Base-by-base conservation (phyloP, 2,888 invertebrate genomes). In the Drosophila borealis region DNA sequence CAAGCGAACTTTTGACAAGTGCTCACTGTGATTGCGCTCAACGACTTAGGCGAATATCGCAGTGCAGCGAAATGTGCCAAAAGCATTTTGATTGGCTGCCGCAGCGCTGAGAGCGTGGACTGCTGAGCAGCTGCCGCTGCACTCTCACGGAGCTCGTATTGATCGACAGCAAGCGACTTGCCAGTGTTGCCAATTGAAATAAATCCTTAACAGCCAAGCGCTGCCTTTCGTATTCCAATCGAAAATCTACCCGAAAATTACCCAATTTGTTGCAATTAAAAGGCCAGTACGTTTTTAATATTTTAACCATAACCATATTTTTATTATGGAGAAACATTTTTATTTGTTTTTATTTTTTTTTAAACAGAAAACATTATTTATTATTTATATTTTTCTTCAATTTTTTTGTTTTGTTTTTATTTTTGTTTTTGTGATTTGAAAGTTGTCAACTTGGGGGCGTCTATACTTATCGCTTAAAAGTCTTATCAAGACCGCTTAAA, bases 401-500 rank as follows among this genome's bases (percentile, higher is more conserved):
- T 70, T 37, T 56, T 54, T 49, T 54, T 53, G 56, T 61, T 45
- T 57, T 51, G 45, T 42, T 44, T 50, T 63, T 69, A 49, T 34
- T 41, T 62, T 65, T 53, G 41, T 67, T 68, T 70, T 60, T 67
- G 57, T 81, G 75, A 88, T 74, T 88, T 84, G 68, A 79, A 79
- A 82, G 59, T 81, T 75, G 77, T 80, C 81, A 80, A 80, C 84
- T 79, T 75, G 65, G 68, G 62, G 65, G 63, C 60, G 14, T 60
- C 74, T 70, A 79, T 48, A 55, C 89, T 89, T 83, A 83, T 62
- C 36, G 69, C 82, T 63, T 88, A 85, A 78, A 83, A 89, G 88
- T 89, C 83, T 83, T 89, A 89, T 88, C 88, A 85, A 89, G 89
- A 89, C 89, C 83, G 73, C 83, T 85, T 83, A 89, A 89, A 88